Percentiles rank a stretch among this genome's conserved stretches.
phyloP scores from a whole-genome alignment of 1,140 invertebrate species.

The Eriosoma lanigerum region DNA sequence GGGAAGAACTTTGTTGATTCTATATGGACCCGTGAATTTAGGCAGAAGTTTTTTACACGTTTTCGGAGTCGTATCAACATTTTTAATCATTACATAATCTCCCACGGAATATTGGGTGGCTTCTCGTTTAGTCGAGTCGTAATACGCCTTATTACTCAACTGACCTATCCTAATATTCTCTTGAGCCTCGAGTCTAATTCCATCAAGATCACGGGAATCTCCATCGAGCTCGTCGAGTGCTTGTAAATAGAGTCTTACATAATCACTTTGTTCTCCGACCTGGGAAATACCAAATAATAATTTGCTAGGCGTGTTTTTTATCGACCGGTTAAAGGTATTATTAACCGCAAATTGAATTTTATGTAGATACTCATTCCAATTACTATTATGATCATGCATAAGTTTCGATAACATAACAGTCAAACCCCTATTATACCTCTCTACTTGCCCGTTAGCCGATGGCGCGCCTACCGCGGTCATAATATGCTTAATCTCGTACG shows the following conservation, averaged over 20 bases:
- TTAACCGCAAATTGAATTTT: conserved; percentile 53
- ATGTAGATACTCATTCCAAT: conserved; percentile 42
- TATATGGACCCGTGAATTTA: neutral
- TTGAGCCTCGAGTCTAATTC: neutral
- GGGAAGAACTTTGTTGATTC: neutral
- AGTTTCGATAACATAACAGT: neutral
- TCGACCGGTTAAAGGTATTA: conserved; percentile 52
- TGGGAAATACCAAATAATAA: conserved; percentile 54
- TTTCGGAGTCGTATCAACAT: neutral
- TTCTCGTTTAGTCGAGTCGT: neutral
- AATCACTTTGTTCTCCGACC: too few species aligned
- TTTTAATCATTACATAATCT: neutral
- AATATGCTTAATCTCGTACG: conserved; percentile 27
- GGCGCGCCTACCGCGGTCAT: neutral
- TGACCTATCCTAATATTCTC: neutral
- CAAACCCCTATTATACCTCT: neutral
- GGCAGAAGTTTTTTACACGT: neutral
- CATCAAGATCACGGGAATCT: neutral
- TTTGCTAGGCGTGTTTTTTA: conserved; percentile 51
- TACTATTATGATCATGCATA: conserved; percentile 37
- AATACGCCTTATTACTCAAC: neutral
- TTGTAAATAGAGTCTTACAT: neutral
- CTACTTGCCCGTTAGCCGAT: conserved; percentile 22
- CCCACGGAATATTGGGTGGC: neutral
- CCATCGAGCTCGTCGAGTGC: neutral